A percentile compares a stretch with the other conserved stretches of the same genome.
These are phyloP conservation scores for Peromyscus maniculatus DNA, from an alignment of 2,113 vertebrate genomes.

Conservation along the genomic window DNA sequence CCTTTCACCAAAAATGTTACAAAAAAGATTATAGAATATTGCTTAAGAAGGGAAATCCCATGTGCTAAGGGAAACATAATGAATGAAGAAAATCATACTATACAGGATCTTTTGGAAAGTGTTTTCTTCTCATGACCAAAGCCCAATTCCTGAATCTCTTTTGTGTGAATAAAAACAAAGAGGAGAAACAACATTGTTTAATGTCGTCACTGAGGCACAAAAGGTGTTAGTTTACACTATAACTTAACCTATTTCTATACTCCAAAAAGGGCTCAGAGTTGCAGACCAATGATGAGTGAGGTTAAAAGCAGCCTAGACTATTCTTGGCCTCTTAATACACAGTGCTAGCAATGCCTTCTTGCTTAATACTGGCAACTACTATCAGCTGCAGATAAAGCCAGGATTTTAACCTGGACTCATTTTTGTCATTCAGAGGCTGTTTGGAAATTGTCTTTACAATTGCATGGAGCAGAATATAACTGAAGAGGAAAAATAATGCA, in stretches of 20 bases:
- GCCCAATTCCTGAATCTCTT: neutral
- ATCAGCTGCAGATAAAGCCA: neutral
- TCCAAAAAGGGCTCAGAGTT: neutral
- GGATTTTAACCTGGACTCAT: neutral
- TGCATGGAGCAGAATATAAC: neutral
- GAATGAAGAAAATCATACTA: neutral
- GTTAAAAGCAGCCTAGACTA: neutral
- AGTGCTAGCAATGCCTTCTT: neutral
- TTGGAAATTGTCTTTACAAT: neutral
- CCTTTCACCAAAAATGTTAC: neutral
- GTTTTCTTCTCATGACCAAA: neutral
- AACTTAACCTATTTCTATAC: neutral
- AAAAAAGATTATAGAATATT: neutral
- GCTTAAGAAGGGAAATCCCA: neutral
- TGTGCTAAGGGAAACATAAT: neutral
- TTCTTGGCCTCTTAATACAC: neutral
- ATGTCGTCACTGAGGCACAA: neutral
- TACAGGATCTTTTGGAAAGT: neutral
- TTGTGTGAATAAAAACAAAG: constrained; percentile 32
- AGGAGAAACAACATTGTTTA: neutral
- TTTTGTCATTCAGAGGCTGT: neutral
- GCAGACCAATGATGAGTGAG: neutral
- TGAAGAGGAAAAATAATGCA: neutral
- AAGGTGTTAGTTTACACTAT: neutral
- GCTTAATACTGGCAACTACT: neutral